Evolutionary conservation across 2,797 vertebrate species (phyloP).

Genomic region (Siniperca obscura): DNA sequence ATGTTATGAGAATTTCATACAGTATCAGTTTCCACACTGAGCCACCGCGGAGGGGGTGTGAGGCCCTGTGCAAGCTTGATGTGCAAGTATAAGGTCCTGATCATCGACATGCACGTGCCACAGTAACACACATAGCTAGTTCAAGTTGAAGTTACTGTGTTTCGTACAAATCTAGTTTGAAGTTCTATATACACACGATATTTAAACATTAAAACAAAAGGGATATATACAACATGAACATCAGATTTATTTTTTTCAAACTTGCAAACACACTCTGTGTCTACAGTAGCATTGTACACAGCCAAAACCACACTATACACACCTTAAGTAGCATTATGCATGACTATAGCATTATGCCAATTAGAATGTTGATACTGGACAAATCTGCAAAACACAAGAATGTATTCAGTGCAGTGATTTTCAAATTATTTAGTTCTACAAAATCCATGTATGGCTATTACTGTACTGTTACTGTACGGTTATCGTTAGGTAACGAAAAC

Average conservation of each 20-base stretch:
- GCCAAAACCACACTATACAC: not conserved
- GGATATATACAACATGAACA: no score
- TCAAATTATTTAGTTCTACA: no score
- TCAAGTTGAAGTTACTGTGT: not conserved
- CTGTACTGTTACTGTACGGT: no score
- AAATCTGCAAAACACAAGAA: not conserved
- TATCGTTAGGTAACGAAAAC: no score
- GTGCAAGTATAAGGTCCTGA: not conserved
- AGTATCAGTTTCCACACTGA: not conserved
- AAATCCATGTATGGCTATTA: no score
- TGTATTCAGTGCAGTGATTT: not conserved
- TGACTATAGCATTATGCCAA: not conserved
- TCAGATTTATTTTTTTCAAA: not conserved
- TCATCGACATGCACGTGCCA: not conserved
- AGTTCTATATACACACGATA: no score
- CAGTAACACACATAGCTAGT: not conserved
- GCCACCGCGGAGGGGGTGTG: not conserved
- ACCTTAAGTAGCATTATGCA: not conserved
- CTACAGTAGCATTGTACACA: not conserved
- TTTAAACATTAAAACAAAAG: no score
- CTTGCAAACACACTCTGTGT: not conserved
- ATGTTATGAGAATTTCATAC: not conserved
- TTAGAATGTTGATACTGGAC: not conserved
- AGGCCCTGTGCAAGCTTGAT: not conserved
- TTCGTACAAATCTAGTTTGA: not conserved